Base-by-base conservation (phyloP, 2,888 invertebrate genomes). In the Rhagophthalmus giganteus region DNA sequence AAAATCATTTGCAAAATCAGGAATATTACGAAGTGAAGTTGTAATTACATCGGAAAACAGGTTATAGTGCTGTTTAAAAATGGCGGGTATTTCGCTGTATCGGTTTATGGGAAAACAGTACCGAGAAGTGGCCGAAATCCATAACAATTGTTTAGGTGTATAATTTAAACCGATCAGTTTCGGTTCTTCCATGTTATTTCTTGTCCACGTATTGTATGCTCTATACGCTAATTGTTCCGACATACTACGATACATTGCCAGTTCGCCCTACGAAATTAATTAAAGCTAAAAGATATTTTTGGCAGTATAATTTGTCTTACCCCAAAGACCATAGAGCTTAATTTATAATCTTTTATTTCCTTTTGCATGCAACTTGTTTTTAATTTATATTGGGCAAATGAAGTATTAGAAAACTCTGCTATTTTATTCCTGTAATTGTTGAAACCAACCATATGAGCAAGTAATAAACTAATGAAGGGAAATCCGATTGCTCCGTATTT, bases 131-230 rank as follows among this genome's bases (percentile, higher is more conserved):
- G 16, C 16, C 3, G 47, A 39, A 12, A 47, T 39, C 47, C 47
- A 47, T 20, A 32, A 39, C 4, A 31, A 15, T 39, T 47, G 38
- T 11, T 31, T 47, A 1, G 86, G 83, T 0, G 81, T 77, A 63
- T 80, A 87, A 37, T 82, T 11, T 9, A 39, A 39, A 9, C 39
- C 16, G 14, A 39, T 25, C 10, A 45, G 24, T 45, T 38, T 24
- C 16, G 11, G 11, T 27, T 50, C 50, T 26, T 49, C 20, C 2
- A 13, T 13, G 15, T 50, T 7, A n/a, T 24, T 25, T 27, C 44
- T 32, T 11, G 33, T 2, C 50, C 42, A 50, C 7, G 12, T 26
- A 10, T 37, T 15, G 9, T 50, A 50, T 1, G 50, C 37, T 2
- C n/a, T 3, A 4, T 50, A 44, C 1, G 42, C 24, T 2, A 50